Evolutionary conservation across 2,797 vertebrate species (phyloP).

Genomic region (Emydoidea blandingii): DNA sequence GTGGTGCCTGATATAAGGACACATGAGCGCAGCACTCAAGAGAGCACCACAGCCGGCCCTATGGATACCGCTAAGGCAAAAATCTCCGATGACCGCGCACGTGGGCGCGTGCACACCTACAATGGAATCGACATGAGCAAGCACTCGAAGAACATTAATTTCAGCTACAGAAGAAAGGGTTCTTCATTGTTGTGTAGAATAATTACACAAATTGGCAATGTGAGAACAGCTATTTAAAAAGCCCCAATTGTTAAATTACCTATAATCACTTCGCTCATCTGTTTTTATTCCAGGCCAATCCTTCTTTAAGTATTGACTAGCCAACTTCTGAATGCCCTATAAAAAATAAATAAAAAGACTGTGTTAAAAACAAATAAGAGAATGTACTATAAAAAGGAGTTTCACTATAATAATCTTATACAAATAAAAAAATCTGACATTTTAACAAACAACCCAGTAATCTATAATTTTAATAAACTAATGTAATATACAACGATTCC

Average conservation of each 20-base stretch:
- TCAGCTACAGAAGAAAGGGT: neutral
- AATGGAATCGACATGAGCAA: too few species aligned
- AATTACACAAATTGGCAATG: neutral
- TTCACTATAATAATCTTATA: neutral
- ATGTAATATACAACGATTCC: fast-evolving
- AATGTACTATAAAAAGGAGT: neutral
- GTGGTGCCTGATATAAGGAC: too few species aligned
- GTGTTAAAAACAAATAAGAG: neutral
- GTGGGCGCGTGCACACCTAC: too few species aligned
- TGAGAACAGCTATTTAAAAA: constrained; percentile 9
- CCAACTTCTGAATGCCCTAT: constrained; percentile 97
- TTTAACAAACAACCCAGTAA: neutral
- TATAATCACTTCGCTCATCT: constrained; percentile 95
- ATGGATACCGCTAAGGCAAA: too few species aligned
- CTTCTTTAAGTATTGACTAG: constrained; percentile 96
- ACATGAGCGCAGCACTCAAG: too few species aligned
- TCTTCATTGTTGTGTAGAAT: neutral
- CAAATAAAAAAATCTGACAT: fast-evolving
- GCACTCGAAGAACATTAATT: neutral
- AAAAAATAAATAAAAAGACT: constrained; percentile 11
- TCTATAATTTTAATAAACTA: neutral
- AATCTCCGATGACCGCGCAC: too few species aligned
- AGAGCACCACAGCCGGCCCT: too few species aligned
- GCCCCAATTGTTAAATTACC: constrained; percentile 81
- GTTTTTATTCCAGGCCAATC: constrained; percentile 95